Conservation (phyloP, 2,113 vertebrate genomes). For the Todiramphus chloris region DNA sequence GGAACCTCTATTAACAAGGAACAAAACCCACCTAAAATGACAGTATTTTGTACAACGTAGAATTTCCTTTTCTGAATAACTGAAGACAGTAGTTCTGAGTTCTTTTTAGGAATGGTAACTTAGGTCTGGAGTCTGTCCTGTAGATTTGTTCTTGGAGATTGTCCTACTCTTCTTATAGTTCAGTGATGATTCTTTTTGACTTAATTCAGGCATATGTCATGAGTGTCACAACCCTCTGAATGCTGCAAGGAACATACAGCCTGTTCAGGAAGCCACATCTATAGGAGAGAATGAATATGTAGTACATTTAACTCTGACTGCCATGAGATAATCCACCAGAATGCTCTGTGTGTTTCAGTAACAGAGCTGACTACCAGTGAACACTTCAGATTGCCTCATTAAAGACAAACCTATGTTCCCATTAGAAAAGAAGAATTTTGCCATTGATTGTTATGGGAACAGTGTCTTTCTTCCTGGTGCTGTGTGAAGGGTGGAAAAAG, state of each 20-base stretch:
- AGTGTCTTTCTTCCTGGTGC: neutral
- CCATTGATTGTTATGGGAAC: neutral
- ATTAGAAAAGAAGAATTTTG: neutral
- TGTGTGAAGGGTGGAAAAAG: neutral
- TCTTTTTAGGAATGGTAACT: neutral
- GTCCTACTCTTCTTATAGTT: neutral
- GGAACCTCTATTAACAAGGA: neutral
- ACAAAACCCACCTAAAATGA: neutral
- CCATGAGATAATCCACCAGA: neutral
- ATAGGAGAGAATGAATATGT: neutral
- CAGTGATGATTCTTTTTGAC: neutral
- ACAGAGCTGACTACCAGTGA: neutral
- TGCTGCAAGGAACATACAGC: neutral
- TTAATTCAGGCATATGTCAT: neutral
- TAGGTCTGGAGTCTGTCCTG: neutral
- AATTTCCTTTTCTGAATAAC: neutral
- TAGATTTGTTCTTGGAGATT: neutral
- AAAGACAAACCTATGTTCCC: neutral
- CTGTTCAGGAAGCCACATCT: neutral
- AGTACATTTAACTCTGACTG: neutral
- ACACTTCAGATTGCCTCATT: neutral
- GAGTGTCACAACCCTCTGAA: neutral
- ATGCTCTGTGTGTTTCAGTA: neutral
- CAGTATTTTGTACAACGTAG: neutral
- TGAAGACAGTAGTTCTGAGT: neutral